These are phyloP conservation scores for Drosophila lini DNA, from an alignment of 1,140 invertebrate genomes.

Conservation along the genomic window DNA sequence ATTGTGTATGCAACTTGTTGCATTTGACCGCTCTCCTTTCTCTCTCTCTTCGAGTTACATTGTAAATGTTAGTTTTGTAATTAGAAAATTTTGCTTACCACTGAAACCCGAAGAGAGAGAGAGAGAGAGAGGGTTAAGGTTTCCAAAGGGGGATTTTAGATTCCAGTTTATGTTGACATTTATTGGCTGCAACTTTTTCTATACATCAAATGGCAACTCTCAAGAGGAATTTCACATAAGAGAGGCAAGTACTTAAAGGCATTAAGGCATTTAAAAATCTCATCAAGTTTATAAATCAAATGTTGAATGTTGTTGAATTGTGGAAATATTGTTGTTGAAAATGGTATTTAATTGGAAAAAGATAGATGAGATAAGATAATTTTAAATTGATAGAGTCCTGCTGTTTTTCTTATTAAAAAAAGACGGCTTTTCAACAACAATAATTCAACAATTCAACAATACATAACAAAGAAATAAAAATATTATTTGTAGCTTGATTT, in stretches of 20 bases:
- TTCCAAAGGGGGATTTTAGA: constrained; percentile 4
- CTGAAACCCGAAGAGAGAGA: constrained; percentile 27
- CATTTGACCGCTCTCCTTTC: constrained; percentile 49
- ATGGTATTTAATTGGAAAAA: not conserved
- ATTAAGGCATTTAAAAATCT: constrained; percentile 47
- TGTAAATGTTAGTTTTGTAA: constrained; percentile 83
- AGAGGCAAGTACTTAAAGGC: constrained; percentile 31
- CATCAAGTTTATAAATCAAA: constrained; percentile 58
- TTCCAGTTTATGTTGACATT: constrained; percentile 65
- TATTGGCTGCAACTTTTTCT: constrained; percentile 79
- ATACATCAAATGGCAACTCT: constrained; percentile 57
- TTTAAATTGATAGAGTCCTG: too few species aligned
- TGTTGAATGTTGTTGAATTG: too few species aligned
- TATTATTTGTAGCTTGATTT: too few species aligned
- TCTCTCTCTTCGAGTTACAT: constrained; percentile 66
- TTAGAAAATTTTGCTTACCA: constrained; percentile 78
- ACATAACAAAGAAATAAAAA: too few species aligned
- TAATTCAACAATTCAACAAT: too few species aligned
- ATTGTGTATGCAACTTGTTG: constrained; percentile 82
- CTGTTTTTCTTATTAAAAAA: too few species aligned
- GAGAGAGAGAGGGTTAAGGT: not conserved
- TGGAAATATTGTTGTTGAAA: not conserved
- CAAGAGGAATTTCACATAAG: not conserved
- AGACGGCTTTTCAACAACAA: too few species aligned
- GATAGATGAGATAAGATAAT: too few species aligned